A percentile compares a stretch with the other conserved stretches of the same genome.
Conservation (phyloP, 2,888 invertebrate genomes). For the Caenorhabditis sp. region DNA sequence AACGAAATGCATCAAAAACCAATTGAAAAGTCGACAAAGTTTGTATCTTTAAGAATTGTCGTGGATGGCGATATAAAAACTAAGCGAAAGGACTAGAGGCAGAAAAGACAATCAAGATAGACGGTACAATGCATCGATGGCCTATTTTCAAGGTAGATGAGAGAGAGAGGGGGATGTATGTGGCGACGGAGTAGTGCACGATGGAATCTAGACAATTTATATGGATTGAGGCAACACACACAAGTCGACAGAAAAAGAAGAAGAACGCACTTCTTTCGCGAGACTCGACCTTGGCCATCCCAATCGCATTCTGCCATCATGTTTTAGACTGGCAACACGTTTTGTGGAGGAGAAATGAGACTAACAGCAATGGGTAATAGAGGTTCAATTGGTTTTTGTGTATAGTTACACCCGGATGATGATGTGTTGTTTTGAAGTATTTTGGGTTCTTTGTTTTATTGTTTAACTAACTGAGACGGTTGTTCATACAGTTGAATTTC, state of each 20-base stretch:
- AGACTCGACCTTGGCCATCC: slow-evolving; percentile 20
- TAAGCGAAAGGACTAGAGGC: slow-evolving; percentile 3
- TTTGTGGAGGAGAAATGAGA: background rate
- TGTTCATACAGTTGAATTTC: too few species aligned
- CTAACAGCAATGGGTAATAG: background rate
- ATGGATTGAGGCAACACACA: slow-evolving; percentile 10
- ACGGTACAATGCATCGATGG: slow-evolving; percentile 40
- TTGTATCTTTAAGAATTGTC: background rate
- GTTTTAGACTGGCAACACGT: slow-evolving; percentile 19
- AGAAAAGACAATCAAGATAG: slow-evolving; percentile 44
- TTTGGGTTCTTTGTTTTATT: too few species aligned
- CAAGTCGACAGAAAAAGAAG: background rate
- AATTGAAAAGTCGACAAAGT: background rate
- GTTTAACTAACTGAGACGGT: too few species aligned
- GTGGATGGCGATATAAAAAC: background rate
- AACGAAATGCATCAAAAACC: background rate
- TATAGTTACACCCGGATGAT: background rate
- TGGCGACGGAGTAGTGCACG: slow-evolving; percentile 12
- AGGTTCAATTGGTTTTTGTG: background rate
- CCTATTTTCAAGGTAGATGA: slow-evolving; percentile 37
- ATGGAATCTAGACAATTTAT: slow-evolving; percentile 41
- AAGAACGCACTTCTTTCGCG: slow-evolving; percentile 14
- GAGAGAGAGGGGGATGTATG: background rate
- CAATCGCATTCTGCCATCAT: slow-evolving; percentile 20
- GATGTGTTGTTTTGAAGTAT: too few species aligned